phyloP scores from a whole-genome alignment of 1,140 invertebrate genomes.

The Aphaenogaster rudis region DNA sequence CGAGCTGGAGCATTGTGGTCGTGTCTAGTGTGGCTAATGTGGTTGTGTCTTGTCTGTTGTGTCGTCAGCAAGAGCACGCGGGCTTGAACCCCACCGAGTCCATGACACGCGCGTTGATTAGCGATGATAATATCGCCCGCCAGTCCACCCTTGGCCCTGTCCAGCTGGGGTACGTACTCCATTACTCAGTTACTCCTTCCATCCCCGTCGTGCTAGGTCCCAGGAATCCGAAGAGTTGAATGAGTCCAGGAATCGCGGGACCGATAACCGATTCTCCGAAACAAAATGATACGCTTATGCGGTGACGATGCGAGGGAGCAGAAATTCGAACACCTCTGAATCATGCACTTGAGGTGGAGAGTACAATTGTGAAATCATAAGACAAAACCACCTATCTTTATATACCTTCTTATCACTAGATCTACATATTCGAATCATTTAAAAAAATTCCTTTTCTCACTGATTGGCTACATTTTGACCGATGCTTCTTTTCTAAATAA shows the following conservation, averaged over 20 bases:
- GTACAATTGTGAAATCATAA: not conserved
- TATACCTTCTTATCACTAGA: not conserved
- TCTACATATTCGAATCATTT: not conserved
- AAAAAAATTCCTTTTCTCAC: not conserved
- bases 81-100: conserved; percentile 95
- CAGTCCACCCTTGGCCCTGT: conserved; percentile 93
- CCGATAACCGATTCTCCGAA: not conserved
- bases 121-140: conserved; percentile 94
- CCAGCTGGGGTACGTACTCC: conserved; percentile 95
- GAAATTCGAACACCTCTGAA: not conserved
- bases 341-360: not conserved
- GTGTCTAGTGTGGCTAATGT: conserved; percentile 88
- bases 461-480: not conserved
- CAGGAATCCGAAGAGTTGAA: conserved; percentile 49
- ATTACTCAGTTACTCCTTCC: conserved; percentile 72
- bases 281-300: not conserved
- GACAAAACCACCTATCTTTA: not conserved
- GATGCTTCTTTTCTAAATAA: not conserved
- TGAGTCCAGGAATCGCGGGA: not conserved
- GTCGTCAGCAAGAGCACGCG: conserved; percentile 94
- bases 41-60: conserved; percentile 90
- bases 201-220: conserved; percentile 20
- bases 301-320: not conserved
- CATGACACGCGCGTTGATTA: conserved; percentile 96
- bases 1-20: conserved; percentile 83